These are phyloP conservation scores for Trichopria drosophilae DNA, from an alignment of 2,888 invertebrate species.

Conservation along the genomic window DNA sequence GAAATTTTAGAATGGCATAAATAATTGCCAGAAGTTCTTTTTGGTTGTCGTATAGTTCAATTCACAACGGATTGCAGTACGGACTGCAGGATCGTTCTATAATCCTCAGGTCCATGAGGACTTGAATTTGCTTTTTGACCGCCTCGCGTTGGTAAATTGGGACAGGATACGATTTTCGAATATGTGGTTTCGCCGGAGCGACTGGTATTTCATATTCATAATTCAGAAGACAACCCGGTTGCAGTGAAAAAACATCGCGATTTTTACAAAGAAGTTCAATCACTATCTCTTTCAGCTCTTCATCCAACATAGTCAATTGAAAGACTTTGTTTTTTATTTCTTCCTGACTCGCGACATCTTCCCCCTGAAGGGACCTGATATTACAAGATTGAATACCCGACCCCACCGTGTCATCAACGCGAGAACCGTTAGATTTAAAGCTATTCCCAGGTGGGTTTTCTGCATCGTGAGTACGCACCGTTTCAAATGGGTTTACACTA, in stretches of 20 bases:
- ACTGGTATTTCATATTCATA: no score
- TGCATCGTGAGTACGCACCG: no score
- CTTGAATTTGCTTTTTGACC: not conserved
- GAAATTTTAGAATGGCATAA: no score
- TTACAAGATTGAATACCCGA: no score
- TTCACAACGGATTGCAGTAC: slow-evolving; percentile 24
- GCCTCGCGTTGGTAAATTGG: not conserved
- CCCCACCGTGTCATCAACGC: no score
- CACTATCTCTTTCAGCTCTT: not conserved
- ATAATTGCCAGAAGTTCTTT: slow-evolving; percentile 31
- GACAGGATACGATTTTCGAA: not conserved
- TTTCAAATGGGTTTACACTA: not conserved
- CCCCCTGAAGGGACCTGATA: no score
- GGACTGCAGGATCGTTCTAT: not conserved
- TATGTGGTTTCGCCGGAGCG: no score
- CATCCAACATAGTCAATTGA: no score
- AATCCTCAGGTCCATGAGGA: not conserved
- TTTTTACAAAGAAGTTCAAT: not conserved
- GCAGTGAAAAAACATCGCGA: not conserved
- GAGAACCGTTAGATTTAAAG: no score
- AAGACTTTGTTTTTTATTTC: no score
- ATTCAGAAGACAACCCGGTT: not conserved
- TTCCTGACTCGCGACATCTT: no score
- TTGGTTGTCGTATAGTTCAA: slow-evolving; percentile 36
- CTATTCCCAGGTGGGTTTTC: no score